These are phyloP conservation scores for Hydropsyche tenuis DNA, from an alignment of 1,140 invertebrate species.

Conservation along the genomic window DNA sequence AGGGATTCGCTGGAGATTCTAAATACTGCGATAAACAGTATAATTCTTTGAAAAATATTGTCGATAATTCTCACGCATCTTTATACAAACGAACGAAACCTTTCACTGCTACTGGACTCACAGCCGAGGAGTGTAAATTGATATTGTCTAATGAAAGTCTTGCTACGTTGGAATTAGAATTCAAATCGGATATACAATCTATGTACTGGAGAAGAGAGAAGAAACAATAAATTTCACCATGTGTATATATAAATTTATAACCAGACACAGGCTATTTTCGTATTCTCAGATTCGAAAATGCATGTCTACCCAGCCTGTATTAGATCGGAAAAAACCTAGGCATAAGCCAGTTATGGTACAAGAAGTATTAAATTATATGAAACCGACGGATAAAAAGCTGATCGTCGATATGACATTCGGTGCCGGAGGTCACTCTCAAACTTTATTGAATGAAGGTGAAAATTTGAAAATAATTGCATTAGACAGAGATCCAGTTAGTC, in stretches of 20 bases:
- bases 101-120: slow-evolving; percentile 73
- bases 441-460: slow-evolving; percentile 65
- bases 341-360: slow-evolving; percentile 77
- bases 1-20: slow-evolving; percentile 62
- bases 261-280: neutral
- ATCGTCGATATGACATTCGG: slow-evolving; percentile 95
- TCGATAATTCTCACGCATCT: slow-evolving; percentile 71
- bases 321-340: slow-evolving; percentile 37
- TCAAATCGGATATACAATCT: slow-evolving; percentile 65
- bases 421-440: slow-evolving; percentile 84
- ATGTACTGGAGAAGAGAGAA: slow-evolving; percentile 41
- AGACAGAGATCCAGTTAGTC: slow-evolving; percentile 86
- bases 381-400: slow-evolving; percentile 66
- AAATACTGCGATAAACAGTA: slow-evolving; percentile 72
- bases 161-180: slow-evolving; percentile 65
- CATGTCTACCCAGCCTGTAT: slow-evolving; percentile 50
- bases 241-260: neutral
- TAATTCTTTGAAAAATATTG: slow-evolving; percentile 71
- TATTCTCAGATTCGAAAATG: slow-evolving; percentile 39
- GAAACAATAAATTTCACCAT: neutral
- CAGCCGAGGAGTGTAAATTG: slow-evolving; percentile 72
- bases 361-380: slow-evolving; percentile 73
- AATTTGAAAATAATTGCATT: slow-evolving; percentile 79
- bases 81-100: slow-evolving; percentile 66
- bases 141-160: slow-evolving; percentile 75